Evolutionary conservation across 2,888 invertebrate genomes (phyloP), one percentile per base, ranked within the genome.

Genomic region (Nezara viridula): DNA sequence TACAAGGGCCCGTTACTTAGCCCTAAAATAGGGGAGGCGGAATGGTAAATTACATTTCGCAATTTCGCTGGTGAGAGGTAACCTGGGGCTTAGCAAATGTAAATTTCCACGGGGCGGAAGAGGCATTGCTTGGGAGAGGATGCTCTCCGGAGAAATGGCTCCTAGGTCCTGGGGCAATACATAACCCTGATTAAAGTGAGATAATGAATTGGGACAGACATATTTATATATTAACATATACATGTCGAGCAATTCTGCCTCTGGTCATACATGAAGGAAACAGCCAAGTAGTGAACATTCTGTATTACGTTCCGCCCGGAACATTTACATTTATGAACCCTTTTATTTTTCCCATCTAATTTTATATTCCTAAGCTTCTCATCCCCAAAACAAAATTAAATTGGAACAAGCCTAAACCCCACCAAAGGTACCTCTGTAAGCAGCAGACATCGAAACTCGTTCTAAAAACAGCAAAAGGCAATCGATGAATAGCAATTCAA

Each of bases 31-130:
- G 66, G 55, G 60, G 52, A 89, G 89, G 85, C 47, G 88, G 89
- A 89, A 89, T 89, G 89, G 77, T 89, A 89, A 89, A 89, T 89
- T 89, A 89, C 89, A 88, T 89, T 89, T 89, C 49, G 89, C 89
- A 89, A 89, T 89, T 89, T 89, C 89, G 66, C 86, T 27, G 40
- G 55, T 60, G 87, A 60, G 52, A 55, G 60, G 32, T 37, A 52
- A 50, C 50, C 52, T 32, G 87, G 88, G 81, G 88, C 88, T 88
- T 88, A 88, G 88, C 32, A 88, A 88, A 88, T 88, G 88, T 88
- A 88, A 88, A 88, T 88, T 88, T 81, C 27, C 55, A 32, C 14
- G 21, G 66, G 21, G 37, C 66, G 86, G 86, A 55, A 55, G 86
- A 86, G 50, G 50, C 44, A 86, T 50, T 44, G 86, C 50, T 86